These are phyloP conservation scores for Microcebus griseorufus DNA, from an alignment of 2,113 vertebrate genomes.

Conservation along the genomic window DNA sequence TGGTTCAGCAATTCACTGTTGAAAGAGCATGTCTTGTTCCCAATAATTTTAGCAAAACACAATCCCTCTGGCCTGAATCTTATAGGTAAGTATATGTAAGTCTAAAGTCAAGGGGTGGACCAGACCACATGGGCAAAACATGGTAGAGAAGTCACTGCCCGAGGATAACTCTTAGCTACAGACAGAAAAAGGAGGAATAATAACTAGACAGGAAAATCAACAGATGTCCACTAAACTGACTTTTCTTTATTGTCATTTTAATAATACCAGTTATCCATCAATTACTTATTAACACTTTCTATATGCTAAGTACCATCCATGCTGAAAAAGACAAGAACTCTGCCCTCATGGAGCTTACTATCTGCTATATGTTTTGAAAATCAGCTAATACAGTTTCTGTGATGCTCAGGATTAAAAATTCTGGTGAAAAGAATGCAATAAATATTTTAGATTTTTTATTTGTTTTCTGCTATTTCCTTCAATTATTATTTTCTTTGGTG, in stretches of 20 bases:
- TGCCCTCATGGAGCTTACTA: background rate
- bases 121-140: background rate
- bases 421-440: background rate
- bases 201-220: background rate
- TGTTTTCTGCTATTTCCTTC: background rate
- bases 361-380: background rate
- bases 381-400: background rate
- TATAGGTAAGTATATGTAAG: background rate
- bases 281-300: background rate
- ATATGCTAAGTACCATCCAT: background rate
- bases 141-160: background rate
- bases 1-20: background rate
- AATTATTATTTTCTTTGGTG: slow-evolving; percentile 2
- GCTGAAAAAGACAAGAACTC: background rate
- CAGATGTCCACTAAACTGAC: background rate
- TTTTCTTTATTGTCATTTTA: background rate
- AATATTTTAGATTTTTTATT: background rate
- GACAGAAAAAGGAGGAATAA: background rate
- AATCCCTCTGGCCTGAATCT: background rate
- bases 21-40: background rate
- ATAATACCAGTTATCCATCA: background rate
- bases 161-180: background rate
- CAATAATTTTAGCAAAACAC: background rate
- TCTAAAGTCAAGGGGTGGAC: background rate
- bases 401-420: background rate